These are phyloP conservation scores for Anabas testudineus DNA, from an alignment of 2,797 vertebrate genomes.

Conservation along the genomic window DNA sequence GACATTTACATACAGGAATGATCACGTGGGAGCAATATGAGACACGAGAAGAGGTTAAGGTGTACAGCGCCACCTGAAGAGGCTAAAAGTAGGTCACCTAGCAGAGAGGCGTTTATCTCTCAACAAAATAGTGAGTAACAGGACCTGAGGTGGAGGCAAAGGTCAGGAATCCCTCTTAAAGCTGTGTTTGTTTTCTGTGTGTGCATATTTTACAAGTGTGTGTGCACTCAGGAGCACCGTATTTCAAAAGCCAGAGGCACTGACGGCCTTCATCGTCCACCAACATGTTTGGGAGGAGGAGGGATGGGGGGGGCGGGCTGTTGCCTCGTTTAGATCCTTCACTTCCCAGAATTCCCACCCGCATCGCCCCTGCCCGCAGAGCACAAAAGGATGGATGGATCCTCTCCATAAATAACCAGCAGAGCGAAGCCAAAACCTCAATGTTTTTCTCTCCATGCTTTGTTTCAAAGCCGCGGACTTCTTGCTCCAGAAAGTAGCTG, in stretches of 20 bases:
- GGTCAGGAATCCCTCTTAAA: slow-evolving; percentile 62
- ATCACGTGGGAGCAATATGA: slow-evolving; percentile 21
- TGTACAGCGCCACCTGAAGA: slow-evolving; percentile 38
- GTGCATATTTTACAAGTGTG: slow-evolving; percentile 39
- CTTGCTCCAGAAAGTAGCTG: slow-evolving; percentile 47
- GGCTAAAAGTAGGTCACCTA: slow-evolving; percentile 72
- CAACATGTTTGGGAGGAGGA: slow-evolving; percentile 23
- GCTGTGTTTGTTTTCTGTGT: slow-evolving; percentile 20
- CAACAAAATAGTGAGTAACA: slow-evolving; percentile 51
- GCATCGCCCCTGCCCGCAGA: slow-evolving; percentile 70
- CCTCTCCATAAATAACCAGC: slow-evolving; percentile 82
- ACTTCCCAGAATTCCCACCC: slow-evolving; percentile 79
- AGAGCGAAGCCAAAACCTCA: slow-evolving; percentile 74
- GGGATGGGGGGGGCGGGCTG: slow-evolving; percentile 28
- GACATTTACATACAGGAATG: slow-evolving; percentile 44
- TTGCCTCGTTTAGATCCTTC: slow-evolving; percentile 66
- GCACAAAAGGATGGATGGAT: slow-evolving; percentile 79
- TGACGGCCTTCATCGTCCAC: slow-evolving; percentile 41
- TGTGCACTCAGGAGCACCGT: slow-evolving; percentile 40
- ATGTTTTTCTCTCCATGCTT: slow-evolving; percentile 74
- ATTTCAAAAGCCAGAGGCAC: slow-evolving; percentile 58
- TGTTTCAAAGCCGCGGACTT: slow-evolving; percentile 59
- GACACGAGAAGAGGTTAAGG: slow-evolving; percentile 39
- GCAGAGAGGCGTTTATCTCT: slow-evolving; percentile 40
- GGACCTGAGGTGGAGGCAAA: slow-evolving; percentile 48